Base-by-base conservation (phyloP, 2,113 vertebrate genomes). In the Symphodus melops region DNA sequence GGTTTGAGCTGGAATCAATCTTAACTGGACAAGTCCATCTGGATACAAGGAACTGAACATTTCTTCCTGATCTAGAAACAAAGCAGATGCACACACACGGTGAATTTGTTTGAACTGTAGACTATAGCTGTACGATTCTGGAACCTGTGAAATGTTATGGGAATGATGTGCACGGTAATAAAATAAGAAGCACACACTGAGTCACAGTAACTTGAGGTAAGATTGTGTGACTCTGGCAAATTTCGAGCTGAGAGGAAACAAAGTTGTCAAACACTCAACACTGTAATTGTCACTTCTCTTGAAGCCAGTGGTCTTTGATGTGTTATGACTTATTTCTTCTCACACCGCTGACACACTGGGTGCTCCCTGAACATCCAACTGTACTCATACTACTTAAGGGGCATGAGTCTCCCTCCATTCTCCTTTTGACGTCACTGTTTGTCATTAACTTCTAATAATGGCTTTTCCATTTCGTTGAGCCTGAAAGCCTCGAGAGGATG, bases 391-490 rank as follows among this genome's bases (percentile, higher is more conserved):
- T 33, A 33, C 28, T 81, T 57, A 20, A 52, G 61, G 78, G 61
- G 75, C 72, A 44, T 53, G 71, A 83, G 72, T 76, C 68, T 67
- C 55, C 66, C 55, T 66, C 54, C 55, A 53, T 49, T 72, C 23
- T 62, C 3, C 4, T 44, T 21, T 71, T 72, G 59, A 66, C 60
- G 37, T 84, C 81, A 75, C 51, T 64, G 25, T 71, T 62, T 59
- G 61, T 57, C 20, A 51, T 59, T 53, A 41, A 37, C 61, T 72
- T 25, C 63, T 64, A 72, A 78, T 79, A 84, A 87, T 88, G 73
- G 75, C 51, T 82, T 89, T 84, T 83, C 76, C 81, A 84, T 86
- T 83, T 83, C 59, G 67, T 71, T 68, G 69, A 36, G 77, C 81
- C 76, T 80, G 71, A 66, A 75, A 75, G 58, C 41, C 66, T 76